Percentiles rank a stretch among this genome's conserved stretches.
Conservation (phyloP, 1,140 invertebrate genomes). For the Anastrepha obliqua region DNA sequence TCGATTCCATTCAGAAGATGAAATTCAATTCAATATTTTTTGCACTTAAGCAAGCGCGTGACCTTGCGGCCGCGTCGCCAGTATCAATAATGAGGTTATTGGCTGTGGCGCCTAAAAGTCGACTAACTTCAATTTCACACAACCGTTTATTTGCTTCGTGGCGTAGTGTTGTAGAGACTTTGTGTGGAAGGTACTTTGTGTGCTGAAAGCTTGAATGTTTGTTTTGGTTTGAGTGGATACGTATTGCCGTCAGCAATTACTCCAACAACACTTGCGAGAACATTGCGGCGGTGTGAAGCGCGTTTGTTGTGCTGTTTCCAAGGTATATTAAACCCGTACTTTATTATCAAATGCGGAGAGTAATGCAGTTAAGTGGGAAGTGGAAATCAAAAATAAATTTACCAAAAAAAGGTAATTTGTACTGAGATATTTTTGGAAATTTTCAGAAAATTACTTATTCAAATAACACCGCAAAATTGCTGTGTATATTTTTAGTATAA, state of each 20-base stretch:
- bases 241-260: neutral
- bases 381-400: neutral
- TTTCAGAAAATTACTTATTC: too few relatives aligned
- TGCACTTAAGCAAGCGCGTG: conserved; percentile 7
- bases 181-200: neutral
- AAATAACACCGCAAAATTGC: too few relatives aligned
- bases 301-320: conserved; percentile 15
- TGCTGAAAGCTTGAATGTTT: neutral
- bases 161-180: neutral
- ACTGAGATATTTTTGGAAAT: too few relatives aligned
- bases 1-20: neutral
- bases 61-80: conserved; percentile 17
- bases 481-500: too few relatives aligned
- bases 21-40: conserved; percentile 38
- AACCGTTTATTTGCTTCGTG: neutral
- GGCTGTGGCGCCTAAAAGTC: conserved; percentile 36
- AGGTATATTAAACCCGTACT: neutral
- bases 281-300: neutral
- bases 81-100: conserved; percentile 9
- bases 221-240: neutral
- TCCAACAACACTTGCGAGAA: neutral
- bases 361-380: neutral
- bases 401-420: neutral
- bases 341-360: neutral
- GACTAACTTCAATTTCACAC: conserved; percentile 14